phyloP scores from a whole-genome alignment of 2,888 invertebrate genomes.

The Heliconius cydno region DNA sequence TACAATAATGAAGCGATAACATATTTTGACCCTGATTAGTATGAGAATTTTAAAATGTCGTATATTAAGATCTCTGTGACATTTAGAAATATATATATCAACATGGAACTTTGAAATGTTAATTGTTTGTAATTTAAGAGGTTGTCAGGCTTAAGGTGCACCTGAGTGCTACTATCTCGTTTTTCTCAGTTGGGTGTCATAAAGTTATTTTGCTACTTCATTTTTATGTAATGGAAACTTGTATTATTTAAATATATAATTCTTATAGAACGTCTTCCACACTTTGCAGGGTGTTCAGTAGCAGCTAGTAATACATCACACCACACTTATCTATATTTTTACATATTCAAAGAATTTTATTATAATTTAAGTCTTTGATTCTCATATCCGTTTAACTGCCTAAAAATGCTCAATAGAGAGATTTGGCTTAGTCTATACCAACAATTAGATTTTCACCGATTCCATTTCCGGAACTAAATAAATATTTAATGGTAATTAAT shows the following conservation, averaged over 20 bases:
- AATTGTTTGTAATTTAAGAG: constrained; percentile 22
- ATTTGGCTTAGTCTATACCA: not conserved
- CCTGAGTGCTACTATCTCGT: not conserved
- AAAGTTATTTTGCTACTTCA: not conserved
- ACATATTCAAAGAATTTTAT: too few relatives aligned
- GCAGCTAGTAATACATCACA: too few relatives aligned
- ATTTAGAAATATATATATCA: constrained; percentile 21
- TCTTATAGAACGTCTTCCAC: not conserved
- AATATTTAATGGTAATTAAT: not conserved
- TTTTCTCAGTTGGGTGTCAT: not conserved
- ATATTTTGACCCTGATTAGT: constrained; percentile 19
- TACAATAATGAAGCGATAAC: not conserved
- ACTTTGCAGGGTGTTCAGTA: too few relatives aligned
- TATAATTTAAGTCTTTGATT: not conserved
- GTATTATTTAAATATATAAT: not conserved
- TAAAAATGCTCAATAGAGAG: not conserved
- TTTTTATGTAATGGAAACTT: not conserved
- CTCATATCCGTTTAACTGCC: not conserved
- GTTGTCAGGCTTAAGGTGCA: constrained; percentile 9
- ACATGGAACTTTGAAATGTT: constrained; percentile 3
- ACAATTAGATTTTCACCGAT: not conserved
- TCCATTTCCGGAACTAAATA: not conserved
- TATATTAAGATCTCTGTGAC: constrained; percentile 24
- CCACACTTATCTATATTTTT: too few relatives aligned
- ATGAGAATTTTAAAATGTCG: constrained; percentile 17